Conservation (phyloP, 37 sponge, comb jelly and placozoan genomes). For the Mnemiopsis leidyi region DNA sequence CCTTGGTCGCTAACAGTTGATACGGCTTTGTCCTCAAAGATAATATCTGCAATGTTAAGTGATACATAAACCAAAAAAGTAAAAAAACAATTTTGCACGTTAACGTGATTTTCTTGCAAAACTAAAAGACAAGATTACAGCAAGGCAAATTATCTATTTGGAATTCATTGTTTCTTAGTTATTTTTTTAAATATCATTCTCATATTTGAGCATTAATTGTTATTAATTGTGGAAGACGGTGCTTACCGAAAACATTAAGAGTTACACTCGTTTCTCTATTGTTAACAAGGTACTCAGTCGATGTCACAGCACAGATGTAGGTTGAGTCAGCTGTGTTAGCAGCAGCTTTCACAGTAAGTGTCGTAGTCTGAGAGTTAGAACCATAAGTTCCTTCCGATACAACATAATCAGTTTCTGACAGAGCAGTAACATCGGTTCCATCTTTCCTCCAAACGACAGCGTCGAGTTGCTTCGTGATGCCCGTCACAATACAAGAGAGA, state of each 20-base stretch:
- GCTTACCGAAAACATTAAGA: slow-evolving; percentile 20
- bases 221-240: no score
- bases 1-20: background rate
- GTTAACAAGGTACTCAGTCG: background rate
- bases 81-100: background rate
- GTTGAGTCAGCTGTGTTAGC: background rate
- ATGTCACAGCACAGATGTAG: background rate
- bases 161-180: no score
- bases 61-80: background rate
- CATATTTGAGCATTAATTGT: no score
- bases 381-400: background rate
- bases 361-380: background rate
- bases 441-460: slow-evolving; percentile 7
- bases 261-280: background rate
- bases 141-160: no score
- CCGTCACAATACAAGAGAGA: background rate
- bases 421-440: background rate
- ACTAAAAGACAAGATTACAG: no score
- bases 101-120: no score
- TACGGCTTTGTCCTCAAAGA: background rate
- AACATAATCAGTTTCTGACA: background rate
- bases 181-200: no score
- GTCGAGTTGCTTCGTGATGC: slow-evolving; percentile 21
- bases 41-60: background rate
- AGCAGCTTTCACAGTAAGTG: background rate